A percentile compares a stretch with the other conserved stretches of the same genome.
Conservation (phyloP, 2,797 vertebrate genomes). For the Balearica regulorum region DNA sequence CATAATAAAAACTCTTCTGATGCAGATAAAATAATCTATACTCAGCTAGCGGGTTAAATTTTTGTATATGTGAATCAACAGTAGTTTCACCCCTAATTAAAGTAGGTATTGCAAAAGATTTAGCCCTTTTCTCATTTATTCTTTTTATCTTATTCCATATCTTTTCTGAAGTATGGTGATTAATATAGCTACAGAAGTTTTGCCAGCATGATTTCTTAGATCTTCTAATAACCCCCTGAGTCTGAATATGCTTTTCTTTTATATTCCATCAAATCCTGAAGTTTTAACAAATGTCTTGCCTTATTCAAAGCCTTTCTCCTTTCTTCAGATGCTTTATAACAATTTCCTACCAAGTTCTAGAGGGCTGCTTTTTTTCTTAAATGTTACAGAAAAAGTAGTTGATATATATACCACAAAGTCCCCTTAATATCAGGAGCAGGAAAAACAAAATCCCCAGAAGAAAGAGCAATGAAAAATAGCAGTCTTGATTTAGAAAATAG, state of each 20-base stretch:
- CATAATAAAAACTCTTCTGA: not conserved
- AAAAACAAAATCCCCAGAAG: not conserved
- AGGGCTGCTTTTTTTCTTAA: not conserved
- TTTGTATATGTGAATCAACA: not conserved
- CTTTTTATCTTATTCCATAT: not conserved
- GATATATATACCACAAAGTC: not conserved
- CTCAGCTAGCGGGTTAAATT: not conserved
- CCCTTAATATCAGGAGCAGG: not conserved
- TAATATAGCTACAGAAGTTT: conserved; percentile 8
- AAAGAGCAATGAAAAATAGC: not conserved
- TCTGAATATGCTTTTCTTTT: conserved; percentile 9
- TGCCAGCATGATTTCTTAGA: conserved; percentile 20
- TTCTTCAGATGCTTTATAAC: conserved; percentile 4
- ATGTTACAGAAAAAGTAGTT: not conserved
- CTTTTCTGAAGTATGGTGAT: not conserved
- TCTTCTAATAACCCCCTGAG: conserved; percentile 21
- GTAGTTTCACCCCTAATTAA: conserved; percentile 37
- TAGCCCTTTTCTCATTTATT: not conserved
- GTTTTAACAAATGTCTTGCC: not conserved
- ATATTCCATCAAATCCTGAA: not conserved
- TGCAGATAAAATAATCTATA: not conserved
- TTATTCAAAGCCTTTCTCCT: conserved; percentile 21
- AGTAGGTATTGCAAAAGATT: not conserved
- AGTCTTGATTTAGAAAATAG: not conserved
- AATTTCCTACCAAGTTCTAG: not conserved